Conservation (phyloP, 2,113 vertebrate species). For the Acanthochromis polyacanthus region DNA sequence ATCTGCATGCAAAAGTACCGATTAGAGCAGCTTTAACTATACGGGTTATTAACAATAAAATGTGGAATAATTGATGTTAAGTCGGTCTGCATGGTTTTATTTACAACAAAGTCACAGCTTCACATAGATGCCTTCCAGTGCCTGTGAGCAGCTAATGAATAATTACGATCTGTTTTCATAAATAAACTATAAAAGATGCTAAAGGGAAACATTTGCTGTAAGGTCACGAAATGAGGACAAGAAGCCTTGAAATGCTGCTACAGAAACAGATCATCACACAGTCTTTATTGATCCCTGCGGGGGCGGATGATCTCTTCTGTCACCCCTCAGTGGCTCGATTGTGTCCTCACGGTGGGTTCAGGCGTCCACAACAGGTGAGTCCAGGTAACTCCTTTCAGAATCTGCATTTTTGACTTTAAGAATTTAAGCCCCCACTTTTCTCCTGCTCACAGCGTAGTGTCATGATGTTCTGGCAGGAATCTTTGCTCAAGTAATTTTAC, state of each 20-base stretch:
- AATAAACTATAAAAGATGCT: slow-evolving; percentile 54
- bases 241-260: slow-evolving; percentile 2
- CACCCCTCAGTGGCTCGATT: no score
- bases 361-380: slow-evolving; percentile 9
- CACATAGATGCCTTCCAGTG: slow-evolving; percentile 25
- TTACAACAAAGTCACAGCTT: neutral
- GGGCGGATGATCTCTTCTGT: neutral
- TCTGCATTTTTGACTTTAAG: neutral
- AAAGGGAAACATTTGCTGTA: slow-evolving; percentile 40
- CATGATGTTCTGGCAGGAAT: slow-evolving; percentile 26
- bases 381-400: no score
- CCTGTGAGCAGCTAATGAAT: slow-evolving; percentile 51
- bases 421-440: slow-evolving; percentile 6
- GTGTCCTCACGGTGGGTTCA: slow-evolving; percentile 14
- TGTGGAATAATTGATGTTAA: neutral
- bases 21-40: neutral
- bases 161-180: slow-evolving; percentile 58
- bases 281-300: slow-evolving; percentile 12
- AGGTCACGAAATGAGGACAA: slow-evolving; percentile 57
- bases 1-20: neutral
- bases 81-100: neutral
- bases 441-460: neutral
- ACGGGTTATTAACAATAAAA: neutral
- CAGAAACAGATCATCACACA: slow-evolving; percentile 18
- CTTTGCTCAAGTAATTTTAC: slow-evolving; percentile 68